Evolutionary conservation across 37 sponge, comb jelly and placozoan species (phyloP), one percentile per base, ranked within the genome.

Genomic region (Petrosia ficiformis): DNA sequence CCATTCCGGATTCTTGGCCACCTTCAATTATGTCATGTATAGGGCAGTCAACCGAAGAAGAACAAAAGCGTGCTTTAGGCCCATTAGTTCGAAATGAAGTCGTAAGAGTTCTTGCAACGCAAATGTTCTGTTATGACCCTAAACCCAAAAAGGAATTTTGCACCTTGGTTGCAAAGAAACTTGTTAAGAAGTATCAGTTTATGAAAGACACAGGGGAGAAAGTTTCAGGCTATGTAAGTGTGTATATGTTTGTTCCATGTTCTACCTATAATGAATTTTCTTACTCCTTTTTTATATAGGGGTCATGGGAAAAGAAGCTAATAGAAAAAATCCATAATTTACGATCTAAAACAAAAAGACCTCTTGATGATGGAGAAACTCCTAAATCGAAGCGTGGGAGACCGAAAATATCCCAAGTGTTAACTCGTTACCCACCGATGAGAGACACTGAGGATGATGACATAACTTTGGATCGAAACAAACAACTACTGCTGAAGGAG

Each of bases 271-370:
- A 38, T 75, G 16, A 72, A 72, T 40, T 57, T 39, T 77, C 30
- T 42, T 71, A 16, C 57, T 21, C 57, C 57, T 21, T 21, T 22
- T 24, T 24, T 24, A 31, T 76, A 42, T 65, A 76, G 77, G 77
- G 77, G 29, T 76, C 77, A 39, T 76, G 77, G 77, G 77, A 76
- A 33, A 74, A 74, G 38, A 74, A 74, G 42, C 29, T 76, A 25
- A 76, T 76, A 65, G 77, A 76, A 60, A 66, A 67, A 32, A 67
- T 76, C 16, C 65, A 64, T 67, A 76, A 76, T 64, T 66, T 64
- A 35, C 59, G 39, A 2, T 58, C 60, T 21, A 54, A 21, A 21
- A 16, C 21, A 54, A 54, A 54, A 54, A 54, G 57, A 21, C n/a
- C n/a, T n/a, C n/a, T n/a, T 48, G 14, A 48, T 19, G 16, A 10